Percentiles rank a stretch among this genome's conserved stretches.
Evolutionary conservation across 2,797 vertebrate species (phyloP).

Genomic region (Protonibea diacanthus): DNA sequence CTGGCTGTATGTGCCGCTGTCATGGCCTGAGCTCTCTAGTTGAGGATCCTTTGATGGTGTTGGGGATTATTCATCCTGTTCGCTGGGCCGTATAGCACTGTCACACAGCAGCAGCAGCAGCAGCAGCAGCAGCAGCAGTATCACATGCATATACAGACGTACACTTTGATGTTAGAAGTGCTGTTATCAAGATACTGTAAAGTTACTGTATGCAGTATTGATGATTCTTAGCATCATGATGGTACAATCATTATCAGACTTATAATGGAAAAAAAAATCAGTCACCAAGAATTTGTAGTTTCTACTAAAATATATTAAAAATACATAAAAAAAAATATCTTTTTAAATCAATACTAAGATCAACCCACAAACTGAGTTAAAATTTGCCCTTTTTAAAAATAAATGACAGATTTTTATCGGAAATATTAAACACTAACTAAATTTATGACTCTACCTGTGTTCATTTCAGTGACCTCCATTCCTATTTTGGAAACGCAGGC

Average conservation of each 20-base stretch:
- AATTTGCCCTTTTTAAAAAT: neutral
- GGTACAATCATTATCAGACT: conserved; percentile 25
- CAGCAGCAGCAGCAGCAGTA: conserved; percentile 34
- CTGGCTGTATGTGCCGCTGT: conserved; percentile 72
- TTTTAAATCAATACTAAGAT: neutral
- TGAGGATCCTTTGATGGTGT: conserved; percentile 83
- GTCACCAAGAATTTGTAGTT: neutral
- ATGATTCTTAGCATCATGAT: conserved; percentile 20
- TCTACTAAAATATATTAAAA: neutral
- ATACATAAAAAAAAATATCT: neutral
- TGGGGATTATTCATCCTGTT: conserved; percentile 82
- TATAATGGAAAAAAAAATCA: conserved; percentile 1
- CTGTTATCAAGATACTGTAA: conserved; percentile 47
- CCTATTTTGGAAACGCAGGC: neutral
- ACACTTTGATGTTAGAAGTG: conserved; percentile 67
- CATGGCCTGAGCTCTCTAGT: conserved; percentile 78
- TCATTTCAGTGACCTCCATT: neutral
- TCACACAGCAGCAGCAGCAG: conserved; percentile 66
- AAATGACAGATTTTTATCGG: neutral
- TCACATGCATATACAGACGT: conserved; percentile 53
- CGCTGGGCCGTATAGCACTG: conserved; percentile 69
- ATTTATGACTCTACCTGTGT: neutral
- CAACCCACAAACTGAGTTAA: neutral
- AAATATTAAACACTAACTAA: neutral
- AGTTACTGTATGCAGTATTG: conserved; percentile 35